Conservation (phyloP, 2,888 invertebrate species). For the Heliconius charithonia region DNA sequence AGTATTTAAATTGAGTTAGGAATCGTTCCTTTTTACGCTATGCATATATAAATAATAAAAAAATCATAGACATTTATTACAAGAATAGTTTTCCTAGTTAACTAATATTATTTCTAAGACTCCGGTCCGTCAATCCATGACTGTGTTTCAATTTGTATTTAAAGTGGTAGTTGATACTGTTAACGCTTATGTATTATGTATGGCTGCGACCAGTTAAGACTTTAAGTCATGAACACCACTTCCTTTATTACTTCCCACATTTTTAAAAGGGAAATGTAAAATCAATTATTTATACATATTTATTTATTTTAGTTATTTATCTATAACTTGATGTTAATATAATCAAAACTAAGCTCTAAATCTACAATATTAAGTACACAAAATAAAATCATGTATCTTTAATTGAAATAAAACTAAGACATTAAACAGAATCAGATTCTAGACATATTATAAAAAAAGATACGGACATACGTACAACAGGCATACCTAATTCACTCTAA, state of each 20-base stretch:
- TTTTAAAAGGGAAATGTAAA: constrained; percentile 38
- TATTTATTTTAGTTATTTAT: not conserved
- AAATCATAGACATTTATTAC: not conserved
- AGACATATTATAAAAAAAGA: too few species aligned
- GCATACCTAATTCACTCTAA: too few species aligned
- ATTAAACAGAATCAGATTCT: not conserved
- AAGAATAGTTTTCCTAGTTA: not conserved
- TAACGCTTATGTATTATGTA: constrained; percentile 47
- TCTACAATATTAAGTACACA: too few species aligned
- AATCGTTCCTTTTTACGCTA: too few species aligned
- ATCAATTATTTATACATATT: constrained; percentile 7
- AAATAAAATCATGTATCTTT: not conserved
- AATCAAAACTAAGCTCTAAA: too few species aligned
- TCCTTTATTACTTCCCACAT: constrained; percentile 45
- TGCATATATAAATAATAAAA: too few species aligned
- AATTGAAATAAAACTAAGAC: not conserved
- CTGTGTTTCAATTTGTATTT: constrained; percentile 45
- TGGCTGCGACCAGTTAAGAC: constrained; percentile 43
- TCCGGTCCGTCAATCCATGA: constrained; percentile 38
- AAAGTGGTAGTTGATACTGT: constrained; percentile 44
- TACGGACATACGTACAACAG: too few species aligned
- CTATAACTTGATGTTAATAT: too few species aligned
- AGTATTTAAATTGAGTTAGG: too few species aligned
- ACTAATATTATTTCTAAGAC: constrained; percentile 24
- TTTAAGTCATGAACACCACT: constrained; percentile 46